Evolutionary conservation across 2,888 invertebrate species (phyloP), one percentile per base, ranked within the genome.

Genomic region (Mystacides longicornis): DNA sequence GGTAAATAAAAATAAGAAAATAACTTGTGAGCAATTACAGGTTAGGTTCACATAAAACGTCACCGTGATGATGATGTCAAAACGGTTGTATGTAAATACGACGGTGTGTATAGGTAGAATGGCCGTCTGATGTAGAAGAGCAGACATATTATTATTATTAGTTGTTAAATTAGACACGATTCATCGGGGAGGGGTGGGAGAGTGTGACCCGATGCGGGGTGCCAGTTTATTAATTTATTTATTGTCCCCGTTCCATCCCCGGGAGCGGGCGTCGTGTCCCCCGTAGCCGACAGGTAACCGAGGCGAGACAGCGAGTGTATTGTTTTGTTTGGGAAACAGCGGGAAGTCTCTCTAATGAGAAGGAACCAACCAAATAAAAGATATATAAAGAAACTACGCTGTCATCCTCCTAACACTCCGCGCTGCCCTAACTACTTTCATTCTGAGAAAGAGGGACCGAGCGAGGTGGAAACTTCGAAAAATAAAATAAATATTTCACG

Each of bases 301-400:
- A 37, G 37, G 7, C 37, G 37, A 37, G 37, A 37, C 37, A 37
- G n/a, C 3, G 43, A 22, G 27, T 2, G 52, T 31, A 47, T 52
- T 52, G 52, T 52, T 52, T 37, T 42, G 49, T 45, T 45, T 43
- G 23, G 20, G 11, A 9, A 23, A 27, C 54, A 21, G 49, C 54
- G 54, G 54, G 54, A 49, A 49, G 49, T 14, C 54, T 22, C 14
- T 49, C 54, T 54, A 54, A 54, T 54, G 54, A 54, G 54, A 23
- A 48, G 18, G 23, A 23, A 22, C 48, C 48, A 20, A 22, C 48
- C 21, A 23, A 48, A 48, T 23, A 48, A 21, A 46, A 16, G 20
- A 21, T 21, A 5, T 46, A 21, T 19, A 46, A 46, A 46, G 7
- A 46, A n/a, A 46, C 20, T 46, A 46, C 46, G 11, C 46, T 46